Evolutionary conservation across 2,113 vertebrate species (phyloP).

Genomic region (Hydropotes inermis): DNA sequence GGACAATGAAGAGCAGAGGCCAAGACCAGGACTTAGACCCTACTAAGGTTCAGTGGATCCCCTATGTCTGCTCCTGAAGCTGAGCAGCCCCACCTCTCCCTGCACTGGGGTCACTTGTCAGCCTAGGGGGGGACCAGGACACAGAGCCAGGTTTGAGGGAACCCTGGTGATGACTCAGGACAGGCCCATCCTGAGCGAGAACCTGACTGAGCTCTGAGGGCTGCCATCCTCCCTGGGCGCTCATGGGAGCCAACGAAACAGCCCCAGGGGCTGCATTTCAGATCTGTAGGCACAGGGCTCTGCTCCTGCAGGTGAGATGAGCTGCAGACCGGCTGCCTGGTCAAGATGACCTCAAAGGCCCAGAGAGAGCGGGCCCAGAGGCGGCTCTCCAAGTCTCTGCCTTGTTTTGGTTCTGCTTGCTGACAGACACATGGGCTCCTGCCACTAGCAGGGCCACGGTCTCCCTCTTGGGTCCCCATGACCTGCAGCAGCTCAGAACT

Average conservation of each 20-base stretch:
- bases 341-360: background rate
- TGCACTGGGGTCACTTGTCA: background rate
- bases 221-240: fast-evolving
- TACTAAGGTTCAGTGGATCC: background rate
- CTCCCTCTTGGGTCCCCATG: background rate
- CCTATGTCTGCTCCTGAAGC: background rate
- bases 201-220: fast-evolving
- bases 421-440: background rate
- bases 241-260: background rate
- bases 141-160: background rate
- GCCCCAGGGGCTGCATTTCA: background rate
- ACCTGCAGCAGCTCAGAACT: background rate
- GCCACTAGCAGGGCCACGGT: fast-evolving
- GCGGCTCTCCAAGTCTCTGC: fast-evolving
- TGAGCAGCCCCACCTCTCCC: background rate
- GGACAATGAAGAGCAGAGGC: background rate
- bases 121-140: no score
- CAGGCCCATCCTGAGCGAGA: fast-evolving
- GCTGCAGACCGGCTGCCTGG: background rate
- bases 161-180: fast-evolving
- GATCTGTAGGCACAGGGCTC: fast-evolving
- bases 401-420: fast-evolving
- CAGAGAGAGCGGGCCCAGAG: background rate
- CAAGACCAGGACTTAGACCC: background rate
- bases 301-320: background rate